phyloP scores from a whole-genome alignment of 2,797 vertebrate species.

The Anableps anableps region DNA sequence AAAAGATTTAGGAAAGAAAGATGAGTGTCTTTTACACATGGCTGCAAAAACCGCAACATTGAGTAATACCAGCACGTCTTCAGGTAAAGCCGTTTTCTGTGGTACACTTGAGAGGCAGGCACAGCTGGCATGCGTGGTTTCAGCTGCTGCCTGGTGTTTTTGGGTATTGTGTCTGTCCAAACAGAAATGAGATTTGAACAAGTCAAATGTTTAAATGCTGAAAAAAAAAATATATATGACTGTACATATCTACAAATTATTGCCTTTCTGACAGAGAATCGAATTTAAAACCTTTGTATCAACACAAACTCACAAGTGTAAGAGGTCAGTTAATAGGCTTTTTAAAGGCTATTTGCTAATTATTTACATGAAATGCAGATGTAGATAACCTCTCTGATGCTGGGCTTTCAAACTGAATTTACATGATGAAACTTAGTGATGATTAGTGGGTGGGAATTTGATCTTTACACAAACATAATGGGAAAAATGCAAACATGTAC shows the following conservation, averaged over 20 bases:
- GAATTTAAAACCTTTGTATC: conserved; percentile 88
- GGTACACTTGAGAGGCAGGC: conserved; percentile 86
- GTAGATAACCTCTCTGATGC: conserved; percentile 57
- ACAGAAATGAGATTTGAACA: conserved; percentile 50
- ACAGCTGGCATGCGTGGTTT: conserved; percentile 90
- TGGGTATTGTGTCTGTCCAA: conserved; percentile 64
- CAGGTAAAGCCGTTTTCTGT: conserved; percentile 86
- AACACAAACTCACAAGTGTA: conserved; percentile 82
- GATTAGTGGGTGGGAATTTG: conserved; percentile 43
- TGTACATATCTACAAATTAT: conserved; percentile 97
- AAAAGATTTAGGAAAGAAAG: conserved; percentile 52
- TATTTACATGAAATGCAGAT: conserved; percentile 78
- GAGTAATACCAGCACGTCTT: conserved; percentile 85
- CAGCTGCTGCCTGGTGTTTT: conserved; percentile 80
- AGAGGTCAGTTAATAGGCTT: conserved; percentile 83
- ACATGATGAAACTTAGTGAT: conserved; percentile 50
- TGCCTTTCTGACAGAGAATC: conserved; percentile 94
- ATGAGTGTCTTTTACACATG: conserved; percentile 69
- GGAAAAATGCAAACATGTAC: conserved; percentile 45
- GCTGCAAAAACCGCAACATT: conserved; percentile 70
- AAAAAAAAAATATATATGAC: conserved; percentile 68
- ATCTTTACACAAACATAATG: conserved; percentile 47
- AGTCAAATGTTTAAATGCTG: conserved; percentile 69
- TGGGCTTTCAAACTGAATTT: conserved; percentile 56
- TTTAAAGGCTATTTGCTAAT: conserved; percentile 83